These are phyloP conservation scores for Pegoplata infirma DNA, from an alignment of 2,888 invertebrate species.

Conservation along the genomic window DNA sequence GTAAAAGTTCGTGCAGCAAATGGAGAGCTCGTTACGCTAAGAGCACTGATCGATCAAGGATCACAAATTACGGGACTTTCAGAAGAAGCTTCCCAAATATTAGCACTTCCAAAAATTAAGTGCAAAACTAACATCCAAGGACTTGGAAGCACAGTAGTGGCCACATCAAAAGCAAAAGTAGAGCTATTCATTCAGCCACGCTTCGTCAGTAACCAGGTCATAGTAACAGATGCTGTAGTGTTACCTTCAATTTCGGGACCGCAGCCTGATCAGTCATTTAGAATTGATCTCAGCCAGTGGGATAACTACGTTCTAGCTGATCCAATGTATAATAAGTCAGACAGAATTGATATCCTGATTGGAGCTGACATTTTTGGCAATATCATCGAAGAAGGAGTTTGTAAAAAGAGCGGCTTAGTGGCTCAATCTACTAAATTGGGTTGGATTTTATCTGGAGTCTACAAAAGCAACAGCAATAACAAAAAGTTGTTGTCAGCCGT, in stretches of 20 bases:
- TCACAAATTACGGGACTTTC: too few relatives aligned
- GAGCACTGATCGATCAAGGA: too few relatives aligned
- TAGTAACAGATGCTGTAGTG: too few relatives aligned
- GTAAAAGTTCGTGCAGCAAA: background rate
- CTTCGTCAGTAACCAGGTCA: background rate
- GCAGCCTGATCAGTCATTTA: background rate
- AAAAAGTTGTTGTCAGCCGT: background rate
- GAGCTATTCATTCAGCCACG: background rate
- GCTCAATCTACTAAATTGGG: slow-evolving; percentile 1
- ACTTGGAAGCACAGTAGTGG: background rate
- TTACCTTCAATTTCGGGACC: background rate
- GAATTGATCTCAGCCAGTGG: background rate
- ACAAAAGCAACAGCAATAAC: background rate
- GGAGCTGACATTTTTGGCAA: slow-evolving; percentile 4
- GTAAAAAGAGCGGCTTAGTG: background rate
- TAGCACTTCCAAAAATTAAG: slow-evolving; percentile 1
- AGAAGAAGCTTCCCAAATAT: background rate
- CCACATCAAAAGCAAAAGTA: background rate
- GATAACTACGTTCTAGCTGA: background rate
- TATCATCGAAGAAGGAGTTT: background rate
- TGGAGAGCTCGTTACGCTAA: background rate
- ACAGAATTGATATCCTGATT: slow-evolving; percentile 10
- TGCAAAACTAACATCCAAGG: slow-evolving; percentile 1
- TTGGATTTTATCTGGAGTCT: background rate
- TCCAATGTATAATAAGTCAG: slow-evolving; percentile 4